Conservation (phyloP, 1,140 invertebrate species). For the Monomorium pharaonis region DNA sequence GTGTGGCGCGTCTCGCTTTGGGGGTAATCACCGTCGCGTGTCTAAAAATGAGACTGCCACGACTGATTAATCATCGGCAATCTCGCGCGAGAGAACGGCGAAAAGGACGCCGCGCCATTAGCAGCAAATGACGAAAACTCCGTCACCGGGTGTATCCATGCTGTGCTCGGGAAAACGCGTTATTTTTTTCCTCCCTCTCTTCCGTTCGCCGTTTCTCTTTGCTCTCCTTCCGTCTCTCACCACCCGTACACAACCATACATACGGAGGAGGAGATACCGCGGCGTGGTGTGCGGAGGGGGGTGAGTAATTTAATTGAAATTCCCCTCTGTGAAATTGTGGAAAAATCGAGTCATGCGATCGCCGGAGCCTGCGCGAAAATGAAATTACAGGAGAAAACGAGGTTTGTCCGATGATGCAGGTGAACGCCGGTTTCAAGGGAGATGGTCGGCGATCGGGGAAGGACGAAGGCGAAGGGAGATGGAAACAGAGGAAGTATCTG, state of each 20-base stretch:
- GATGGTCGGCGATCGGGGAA: slow-evolving; percentile 60
- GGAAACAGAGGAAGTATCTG: background rate
- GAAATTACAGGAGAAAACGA: slow-evolving; percentile 81
- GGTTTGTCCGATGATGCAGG: slow-evolving; percentile 80
- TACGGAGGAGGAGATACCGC: slow-evolving; percentile 51
- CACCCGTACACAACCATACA: background rate
- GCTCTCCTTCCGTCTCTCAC: slow-evolving; percentile 26
- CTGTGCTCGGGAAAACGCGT: slow-evolving; percentile 43
- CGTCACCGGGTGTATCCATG: slow-evolving; percentile 71
- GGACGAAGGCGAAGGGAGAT: background rate
- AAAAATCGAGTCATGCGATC: slow-evolving; percentile 83
- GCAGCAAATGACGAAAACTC: slow-evolving; percentile 77
- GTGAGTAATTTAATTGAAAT: slow-evolving; percentile 83
- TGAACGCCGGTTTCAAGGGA: slow-evolving; percentile 71
- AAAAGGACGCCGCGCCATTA: slow-evolving; percentile 78
- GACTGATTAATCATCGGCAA: slow-evolving; percentile 81
- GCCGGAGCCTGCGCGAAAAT: slow-evolving; percentile 79
- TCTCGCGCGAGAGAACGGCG: slow-evolving; percentile 78
- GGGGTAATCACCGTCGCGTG: slow-evolving; percentile 70
- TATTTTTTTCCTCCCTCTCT: slow-evolving; percentile 56
- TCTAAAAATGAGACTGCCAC: slow-evolving; percentile 80
- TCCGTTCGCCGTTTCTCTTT: slow-evolving; percentile 62
- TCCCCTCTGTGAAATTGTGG: slow-evolving; percentile 77
- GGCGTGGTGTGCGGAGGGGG: slow-evolving; percentile 14
- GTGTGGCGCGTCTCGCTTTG: slow-evolving; percentile 56